Base-by-base conservation (phyloP, 1,140 invertebrate species). In the Coboldia fuscipes region DNA sequence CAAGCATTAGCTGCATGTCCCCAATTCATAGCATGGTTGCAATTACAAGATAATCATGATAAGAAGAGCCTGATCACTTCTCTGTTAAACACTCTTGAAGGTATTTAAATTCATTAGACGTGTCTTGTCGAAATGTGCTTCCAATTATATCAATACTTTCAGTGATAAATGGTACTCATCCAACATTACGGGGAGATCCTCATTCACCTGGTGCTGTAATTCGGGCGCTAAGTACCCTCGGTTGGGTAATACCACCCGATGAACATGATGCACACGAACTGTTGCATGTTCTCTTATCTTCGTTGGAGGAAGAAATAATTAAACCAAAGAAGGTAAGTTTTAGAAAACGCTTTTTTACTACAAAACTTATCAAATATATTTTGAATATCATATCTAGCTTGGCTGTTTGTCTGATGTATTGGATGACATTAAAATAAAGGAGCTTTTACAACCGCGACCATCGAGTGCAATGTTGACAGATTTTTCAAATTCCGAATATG, bases 191-290 rank as follows among this genome's bases (percentile, higher is more conserved):
- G 15, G 72, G 72, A 7, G 62, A 67, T 35, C 66, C 69, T 1
- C 64, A 67, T 36, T 69, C 66, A 33, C 83, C 83, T 1, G 63
- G 70, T 8, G 74, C 75, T 21, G 70, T 89, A 4, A 67, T 90
- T 37, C 68, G 72, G 38, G 73, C 79, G 0, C 50, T 93, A 0
- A 64, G 72, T 37, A 57, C 68, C 2, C 58, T 77, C 7, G 69
- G 78, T 10, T 92, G 85, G 85, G 71, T 80, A 30, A 83, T 90
- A 34, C 71, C 77, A 0, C 68, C 75, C 39, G 83, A 85, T 41
- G 81, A 94, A 58, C 85, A 92, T 61, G 88, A 94, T 63, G 80
- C 83, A 14, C 85, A 92, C 55, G 86, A 94, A 54, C 51, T 92
- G 30, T 76, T 90, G 38, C 82, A 89, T 60, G 73, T 86, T 10